These are phyloP conservation scores for Nycticorax nycticorax DNA, from an alignment of 2,113 vertebrate species.

Conservation along the genomic window DNA sequence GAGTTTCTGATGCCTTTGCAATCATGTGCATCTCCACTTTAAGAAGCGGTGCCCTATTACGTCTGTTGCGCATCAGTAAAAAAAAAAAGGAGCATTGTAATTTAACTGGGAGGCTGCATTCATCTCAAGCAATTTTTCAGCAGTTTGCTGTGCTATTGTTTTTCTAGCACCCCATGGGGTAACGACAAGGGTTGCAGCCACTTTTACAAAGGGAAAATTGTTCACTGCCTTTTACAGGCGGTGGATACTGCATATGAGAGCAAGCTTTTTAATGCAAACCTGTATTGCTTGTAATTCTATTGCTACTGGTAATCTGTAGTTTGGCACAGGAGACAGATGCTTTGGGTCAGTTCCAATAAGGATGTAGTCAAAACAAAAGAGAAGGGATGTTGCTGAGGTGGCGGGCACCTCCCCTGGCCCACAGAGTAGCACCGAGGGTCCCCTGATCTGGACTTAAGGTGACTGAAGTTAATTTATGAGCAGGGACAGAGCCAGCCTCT, in stretches of 20 bases:
- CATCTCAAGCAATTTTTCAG: background rate
- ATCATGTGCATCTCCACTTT: background rate
- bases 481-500: background rate
- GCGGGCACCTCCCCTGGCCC: background rate
- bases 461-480: background rate
- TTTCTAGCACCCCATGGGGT: background rate
- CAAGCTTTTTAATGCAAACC: background rate
- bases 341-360: background rate
- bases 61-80: background rate
- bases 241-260: background rate
- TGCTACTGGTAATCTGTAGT: background rate
- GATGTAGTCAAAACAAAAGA: background rate
- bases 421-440: background rate
- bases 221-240: background rate
- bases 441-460: background rate
- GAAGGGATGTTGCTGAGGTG: background rate
- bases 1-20: background rate
- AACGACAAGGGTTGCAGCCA: background rate
- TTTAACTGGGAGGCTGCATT: background rate
- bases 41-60: background rate
- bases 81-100: background rate
- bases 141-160: background rate
- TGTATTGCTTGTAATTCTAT: background rate
- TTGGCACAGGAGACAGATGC: background rate
- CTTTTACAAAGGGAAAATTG: background rate